A percentile compares a stretch with the other conserved stretches of the same genome.
Evolutionary conservation across 2,888 invertebrate genomes (phyloP).

Genomic region (Clistopyga incitator): DNA sequence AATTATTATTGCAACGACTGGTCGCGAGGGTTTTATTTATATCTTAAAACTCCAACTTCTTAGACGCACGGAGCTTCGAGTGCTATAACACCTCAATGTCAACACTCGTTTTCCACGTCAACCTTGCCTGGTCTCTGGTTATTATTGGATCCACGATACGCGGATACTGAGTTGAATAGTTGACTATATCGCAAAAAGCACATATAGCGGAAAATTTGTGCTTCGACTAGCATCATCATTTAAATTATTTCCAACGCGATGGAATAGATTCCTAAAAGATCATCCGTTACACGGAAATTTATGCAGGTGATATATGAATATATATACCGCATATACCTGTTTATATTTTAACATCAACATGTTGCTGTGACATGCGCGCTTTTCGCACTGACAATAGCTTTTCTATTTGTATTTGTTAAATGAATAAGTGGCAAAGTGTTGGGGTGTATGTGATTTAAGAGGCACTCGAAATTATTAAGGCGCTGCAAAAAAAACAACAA

Average conservation of each 20-base stretch:
- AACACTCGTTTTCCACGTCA: conserved; percentile 46
- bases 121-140: conserved; percentile 53
- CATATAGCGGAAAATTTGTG: conserved; percentile 4
- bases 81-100: conserved; percentile 58
- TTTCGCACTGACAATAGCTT: no score
- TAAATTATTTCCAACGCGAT: conserved; percentile 9
- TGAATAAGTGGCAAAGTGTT: no score
- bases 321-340: no score
- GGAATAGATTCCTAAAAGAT: background rate
- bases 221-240: conserved; percentile 24
- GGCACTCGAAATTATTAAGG: no score
- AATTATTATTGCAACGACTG: conserved; percentile 13
- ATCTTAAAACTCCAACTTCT: conserved; percentile 40
- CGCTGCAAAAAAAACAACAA: no score
- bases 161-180: background rate
- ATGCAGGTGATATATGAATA: no score
- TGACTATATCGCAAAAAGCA: conserved; percentile 1
- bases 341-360: no score
- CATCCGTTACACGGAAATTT: no score
- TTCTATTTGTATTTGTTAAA: no score
- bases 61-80: conserved; percentile 12
- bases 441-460: no score
- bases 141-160: conserved; percentile 58
- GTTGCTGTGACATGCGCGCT: no score
- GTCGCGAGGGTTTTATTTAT: conserved; percentile 49